phyloP scores from a whole-genome alignment of 23 tunicate species.

The Oikopleura dioica region DNA sequence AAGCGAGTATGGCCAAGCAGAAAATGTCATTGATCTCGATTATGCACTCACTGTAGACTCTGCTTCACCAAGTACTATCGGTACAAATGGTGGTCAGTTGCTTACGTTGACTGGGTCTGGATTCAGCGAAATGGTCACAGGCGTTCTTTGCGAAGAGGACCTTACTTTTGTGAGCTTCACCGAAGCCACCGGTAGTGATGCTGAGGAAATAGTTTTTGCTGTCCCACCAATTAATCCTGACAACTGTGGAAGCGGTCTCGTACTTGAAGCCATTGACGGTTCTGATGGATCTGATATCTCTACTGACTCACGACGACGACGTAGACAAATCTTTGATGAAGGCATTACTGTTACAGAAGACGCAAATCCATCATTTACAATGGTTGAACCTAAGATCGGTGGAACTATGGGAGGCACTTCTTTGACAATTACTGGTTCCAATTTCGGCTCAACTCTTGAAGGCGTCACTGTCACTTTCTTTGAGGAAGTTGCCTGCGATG shows the following conservation, averaged over 20 bases:
- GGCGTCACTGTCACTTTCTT: slow-evolving; percentile 23
- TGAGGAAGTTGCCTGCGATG: slow-evolving; percentile 38
- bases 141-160: not conserved
- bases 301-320: too few relatives aligned
- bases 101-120: not conserved
- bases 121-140: not conserved
- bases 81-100: not conserved
- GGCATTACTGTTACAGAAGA: not conserved
- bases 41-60: not conserved
- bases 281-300: too few relatives aligned
- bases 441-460: not conserved
- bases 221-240: not conserved
- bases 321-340: too few relatives aligned
- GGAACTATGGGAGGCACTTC: slow-evolving; percentile 3
- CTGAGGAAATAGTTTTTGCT: not conserved
- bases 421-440: not conserved
- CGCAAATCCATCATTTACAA: not conserved
- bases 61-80: not conserved
- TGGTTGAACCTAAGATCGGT: not conserved
- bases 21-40: not conserved
- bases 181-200: not conserved
- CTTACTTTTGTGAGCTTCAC: not conserved
- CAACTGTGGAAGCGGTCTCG: not conserved
- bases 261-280: not conserved
- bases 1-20: not conserved